Base-by-base conservation (phyloP, 2,113 vertebrate genomes). In the Myocastor coypus region DNA sequence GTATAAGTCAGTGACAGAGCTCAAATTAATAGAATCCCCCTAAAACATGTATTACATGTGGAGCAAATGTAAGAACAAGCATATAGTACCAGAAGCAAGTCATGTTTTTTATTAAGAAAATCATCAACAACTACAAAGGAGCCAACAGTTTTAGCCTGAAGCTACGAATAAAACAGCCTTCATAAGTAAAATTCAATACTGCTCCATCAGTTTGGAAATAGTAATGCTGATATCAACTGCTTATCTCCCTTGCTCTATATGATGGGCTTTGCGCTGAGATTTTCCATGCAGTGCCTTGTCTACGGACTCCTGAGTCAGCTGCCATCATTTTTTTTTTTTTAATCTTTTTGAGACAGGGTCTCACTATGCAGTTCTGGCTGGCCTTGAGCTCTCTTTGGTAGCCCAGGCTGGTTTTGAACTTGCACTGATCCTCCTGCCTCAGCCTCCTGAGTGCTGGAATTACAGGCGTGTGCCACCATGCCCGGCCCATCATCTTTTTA, bases 61-160 rank as follows among this genome's bases (percentile, higher is more conserved):
- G 17, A 55, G 5, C 69, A 94, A 89, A 89, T 82, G 34, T 83
- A 85, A 92, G 34, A 26, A 11, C 52, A 83, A 68, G 11, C 1
- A 34, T 59, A 83, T 24, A 40, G 19, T 75, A 61, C 0, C 46
- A 83, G 68, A 57, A 28, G 20, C 10, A 86, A 82, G 37, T 32
- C 5, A 20, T 83, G 55, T 19, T 96, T 90, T 88, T 77, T n/a
- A 78, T 24, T 90, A 89, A 92, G 28, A 80, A 13, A 83, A 11
- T 12, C 0, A 83, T 83, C 37, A 75, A 19, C 77, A 37, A 64
- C 91, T 22, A 64, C 55, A 71, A 91, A 57, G 30, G 5, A 87
- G 10, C 4, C 71, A 46, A 32, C 7, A 7, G 4, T 84, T 83
- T 95, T 61, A 84, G 50, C 5, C 13, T 55, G 83, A 83, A 81